Conservation (phyloP, 2,888 invertebrate genomes). For the Halictus ligatus region DNA sequence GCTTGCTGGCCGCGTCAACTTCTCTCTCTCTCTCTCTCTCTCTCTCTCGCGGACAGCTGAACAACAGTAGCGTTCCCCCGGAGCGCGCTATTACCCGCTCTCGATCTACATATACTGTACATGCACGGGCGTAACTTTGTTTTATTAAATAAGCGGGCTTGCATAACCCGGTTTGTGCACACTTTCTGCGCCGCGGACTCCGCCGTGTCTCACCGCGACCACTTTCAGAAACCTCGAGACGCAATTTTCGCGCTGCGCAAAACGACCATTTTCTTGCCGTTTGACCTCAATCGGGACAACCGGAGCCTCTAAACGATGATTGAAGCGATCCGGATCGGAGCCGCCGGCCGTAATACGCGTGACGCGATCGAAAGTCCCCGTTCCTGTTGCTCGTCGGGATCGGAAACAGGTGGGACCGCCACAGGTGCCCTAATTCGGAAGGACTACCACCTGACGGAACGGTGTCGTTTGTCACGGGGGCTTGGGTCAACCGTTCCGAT, state of each 20-base stretch:
- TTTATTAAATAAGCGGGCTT: slow-evolving; percentile 55
- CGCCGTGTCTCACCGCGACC: slow-evolving; percentile 5
- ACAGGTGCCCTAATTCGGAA: neutral
- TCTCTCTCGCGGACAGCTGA: slow-evolving; percentile 50
- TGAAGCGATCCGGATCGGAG: neutral
- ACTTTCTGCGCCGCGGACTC: slow-evolving; percentile 44
- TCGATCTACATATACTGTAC: neutral
- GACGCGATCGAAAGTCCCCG: neutral
- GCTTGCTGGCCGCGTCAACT: slow-evolving; percentile 43
- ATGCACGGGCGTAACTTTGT: slow-evolving; percentile 52
- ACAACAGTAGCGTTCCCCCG: slow-evolving; percentile 56
- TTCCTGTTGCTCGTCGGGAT: neutral
- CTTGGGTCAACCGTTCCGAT: neutral
- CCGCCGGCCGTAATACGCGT: neutral
- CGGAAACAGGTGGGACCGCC: slow-evolving; percentile 6
- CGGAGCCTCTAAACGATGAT: slow-evolving; percentile 10
- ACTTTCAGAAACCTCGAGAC: slow-evolving; percentile 14
- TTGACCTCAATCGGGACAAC: neutral
- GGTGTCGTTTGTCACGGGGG: neutral
- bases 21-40: too few relatives aligned
- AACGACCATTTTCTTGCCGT: slow-evolving; percentile 1
- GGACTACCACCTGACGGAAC: neutral
- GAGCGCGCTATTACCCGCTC: slow-evolving; percentile 46
- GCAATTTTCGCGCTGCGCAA: slow-evolving; percentile 8
- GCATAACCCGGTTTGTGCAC: slow-evolving; percentile 31